Conservation (phyloP, 2,797 vertebrate genomes). For the Acomys russatus region DNA sequence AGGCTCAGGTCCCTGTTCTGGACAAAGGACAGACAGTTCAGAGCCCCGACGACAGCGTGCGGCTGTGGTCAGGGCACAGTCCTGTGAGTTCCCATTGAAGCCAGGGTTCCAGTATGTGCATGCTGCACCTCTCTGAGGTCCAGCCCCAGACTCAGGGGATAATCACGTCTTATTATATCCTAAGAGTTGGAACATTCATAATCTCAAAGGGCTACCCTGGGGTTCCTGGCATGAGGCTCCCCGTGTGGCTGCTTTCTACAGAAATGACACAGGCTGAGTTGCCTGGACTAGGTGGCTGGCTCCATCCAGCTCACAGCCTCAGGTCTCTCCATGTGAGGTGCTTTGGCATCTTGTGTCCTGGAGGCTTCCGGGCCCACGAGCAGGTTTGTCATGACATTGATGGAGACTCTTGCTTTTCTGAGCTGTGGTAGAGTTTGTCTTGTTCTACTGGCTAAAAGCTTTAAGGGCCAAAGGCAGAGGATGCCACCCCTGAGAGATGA, state of each 20-base stretch:
- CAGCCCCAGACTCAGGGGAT: neutral
- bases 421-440: no score
- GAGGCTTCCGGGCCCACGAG: neutral
- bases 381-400: neutral
- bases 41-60: neutral
- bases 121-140: neutral
- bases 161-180: rapidly evolving
- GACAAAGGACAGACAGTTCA: neutral
- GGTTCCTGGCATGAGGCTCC: neutral
- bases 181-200: neutral
- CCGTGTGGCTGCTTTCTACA: neutral
- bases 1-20: neutral
- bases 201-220: neutral
- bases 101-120: neutral
- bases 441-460: neutral
- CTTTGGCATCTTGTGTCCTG: neutral
- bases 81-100: neutral
- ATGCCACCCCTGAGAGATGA: neutral
- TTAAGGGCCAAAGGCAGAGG: neutral
- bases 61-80: neutral
- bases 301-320: neutral
- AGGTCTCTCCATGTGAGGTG: neutral
- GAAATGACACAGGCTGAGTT: neutral
- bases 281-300: neutral
- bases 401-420: neutral